These are phyloP conservation scores for Cephus rjabovi DNA, from an alignment of 2,888 invertebrate genomes.

Conservation along the genomic window DNA sequence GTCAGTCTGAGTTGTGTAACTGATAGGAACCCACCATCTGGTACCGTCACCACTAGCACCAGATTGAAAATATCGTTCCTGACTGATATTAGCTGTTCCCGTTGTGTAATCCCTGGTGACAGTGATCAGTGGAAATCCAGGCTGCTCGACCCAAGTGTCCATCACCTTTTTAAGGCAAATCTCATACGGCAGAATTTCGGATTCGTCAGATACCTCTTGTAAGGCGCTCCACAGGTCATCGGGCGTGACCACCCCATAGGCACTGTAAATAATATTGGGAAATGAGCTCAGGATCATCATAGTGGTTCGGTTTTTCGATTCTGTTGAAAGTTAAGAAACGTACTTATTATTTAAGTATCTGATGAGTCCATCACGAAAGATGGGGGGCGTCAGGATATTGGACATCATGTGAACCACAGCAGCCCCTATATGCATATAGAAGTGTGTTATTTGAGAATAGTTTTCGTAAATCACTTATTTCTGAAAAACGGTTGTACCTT, in stretches of 20 bases:
- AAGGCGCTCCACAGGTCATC: conserved; percentile 65
- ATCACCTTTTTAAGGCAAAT: conserved; percentile 59
- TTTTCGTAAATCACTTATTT: neutral
- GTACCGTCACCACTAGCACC: neutral
- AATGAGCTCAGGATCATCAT: neutral
- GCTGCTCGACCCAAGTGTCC: conserved; percentile 74
- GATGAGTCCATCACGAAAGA: conserved; percentile 65
- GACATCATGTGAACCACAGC: conserved; percentile 72
- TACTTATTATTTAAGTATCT: conserved; percentile 43
- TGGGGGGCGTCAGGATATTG: conserved; percentile 65
- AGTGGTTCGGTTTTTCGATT: too few relatives aligned
- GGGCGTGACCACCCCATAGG: conserved; percentile 65
- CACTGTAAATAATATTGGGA: conserved; percentile 20
- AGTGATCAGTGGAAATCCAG: conserved; percentile 75
- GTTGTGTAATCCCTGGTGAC: conserved; percentile 69
- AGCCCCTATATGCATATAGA: conserved; percentile 56
- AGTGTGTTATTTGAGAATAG: too few relatives aligned
- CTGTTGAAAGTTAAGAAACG: conserved; percentile 39
- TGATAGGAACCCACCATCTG: conserved; percentile 53
- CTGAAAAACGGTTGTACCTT: conserved; percentile 65
- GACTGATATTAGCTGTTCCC: conserved; percentile 65
- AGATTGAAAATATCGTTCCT: conserved; percentile 54
- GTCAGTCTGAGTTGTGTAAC: conserved; percentile 33
- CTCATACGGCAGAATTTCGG: conserved; percentile 43
- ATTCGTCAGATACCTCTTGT: conserved; percentile 48